These are phyloP conservation scores for Trematocara marginatum DNA, from an alignment of 2,113 vertebrate species.

Conservation along the genomic window DNA sequence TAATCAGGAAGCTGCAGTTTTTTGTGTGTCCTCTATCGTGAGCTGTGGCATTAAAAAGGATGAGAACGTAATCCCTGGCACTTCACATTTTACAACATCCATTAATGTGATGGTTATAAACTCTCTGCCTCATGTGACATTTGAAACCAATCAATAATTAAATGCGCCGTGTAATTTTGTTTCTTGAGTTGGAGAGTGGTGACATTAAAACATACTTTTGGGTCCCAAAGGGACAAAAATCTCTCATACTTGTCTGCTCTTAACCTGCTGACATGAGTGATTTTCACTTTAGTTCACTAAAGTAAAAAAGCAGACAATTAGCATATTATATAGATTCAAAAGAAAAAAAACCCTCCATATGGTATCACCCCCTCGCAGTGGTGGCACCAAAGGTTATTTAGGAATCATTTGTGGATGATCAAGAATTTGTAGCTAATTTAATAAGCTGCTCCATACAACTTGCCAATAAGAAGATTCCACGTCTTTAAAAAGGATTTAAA, in stretches of 20 bases:
- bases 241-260: neutral
- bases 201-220: constrained; percentile 21
- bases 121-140: constrained; percentile 33
- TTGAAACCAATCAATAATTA: constrained; percentile 36
- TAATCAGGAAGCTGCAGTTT: constrained; percentile 1
- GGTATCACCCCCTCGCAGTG: neutral
- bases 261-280: neutral
- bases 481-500: neutral
- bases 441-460: neutral
- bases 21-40: neutral
- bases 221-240: neutral
- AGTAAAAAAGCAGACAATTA: neutral
- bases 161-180: constrained; percentile 15
- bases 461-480: neutral
- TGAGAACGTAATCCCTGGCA: constrained; percentile 2
- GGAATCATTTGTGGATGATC: neutral
- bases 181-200: neutral
- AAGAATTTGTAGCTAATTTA: neutral
- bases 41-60: neutral
- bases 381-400: neutral
- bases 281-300: neutral
- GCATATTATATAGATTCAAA: neutral
- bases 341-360: neutral
- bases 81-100: neutral
- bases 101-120: neutral